Evolutionary conservation across 2,113 vertebrate species (phyloP).

Genomic region (Salvelinus namaycush): DNA sequence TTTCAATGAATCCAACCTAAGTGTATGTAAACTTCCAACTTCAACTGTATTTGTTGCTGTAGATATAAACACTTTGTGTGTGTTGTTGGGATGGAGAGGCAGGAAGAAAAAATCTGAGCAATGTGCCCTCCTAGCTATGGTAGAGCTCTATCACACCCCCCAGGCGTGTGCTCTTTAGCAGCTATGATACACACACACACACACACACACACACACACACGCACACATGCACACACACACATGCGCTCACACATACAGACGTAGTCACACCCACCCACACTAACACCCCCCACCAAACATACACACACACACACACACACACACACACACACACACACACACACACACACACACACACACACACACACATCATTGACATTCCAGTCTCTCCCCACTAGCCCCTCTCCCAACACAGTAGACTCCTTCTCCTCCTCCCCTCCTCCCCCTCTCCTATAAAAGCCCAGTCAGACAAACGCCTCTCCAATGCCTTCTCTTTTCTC

Average conservation of each 20-base stretch:
- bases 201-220: neutral
- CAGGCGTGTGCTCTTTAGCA: no score
- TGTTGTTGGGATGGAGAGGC: neutral
- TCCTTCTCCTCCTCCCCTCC: neutral
- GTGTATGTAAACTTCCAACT: no score
- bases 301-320: constrained; percentile 1
- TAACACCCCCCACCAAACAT: no score
- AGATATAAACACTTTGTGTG: neutral
- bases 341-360: neutral
- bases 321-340: neutral
- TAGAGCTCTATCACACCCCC: neutral
- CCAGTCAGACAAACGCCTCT: constrained; percentile 16
- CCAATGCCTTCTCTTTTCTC: constrained; percentile 12
- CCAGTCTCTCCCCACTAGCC: neutral
- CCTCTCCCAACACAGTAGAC: neutral
- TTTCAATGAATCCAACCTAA: no score
- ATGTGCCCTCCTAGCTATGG: neutral
- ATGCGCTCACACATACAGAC: constrained; percentile 2
- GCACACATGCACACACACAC: neutral
- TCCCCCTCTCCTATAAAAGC: neutral
- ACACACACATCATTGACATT: neutral
- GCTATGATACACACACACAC: neutral
- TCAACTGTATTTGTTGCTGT: neutral
- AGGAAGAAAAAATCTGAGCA: neutral
- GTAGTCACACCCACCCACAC: constrained; percentile 3